These are phyloP conservation scores for Diarsia mendica DNA, from an alignment of 2,888 invertebrate genomes.

Conservation along the genomic window DNA sequence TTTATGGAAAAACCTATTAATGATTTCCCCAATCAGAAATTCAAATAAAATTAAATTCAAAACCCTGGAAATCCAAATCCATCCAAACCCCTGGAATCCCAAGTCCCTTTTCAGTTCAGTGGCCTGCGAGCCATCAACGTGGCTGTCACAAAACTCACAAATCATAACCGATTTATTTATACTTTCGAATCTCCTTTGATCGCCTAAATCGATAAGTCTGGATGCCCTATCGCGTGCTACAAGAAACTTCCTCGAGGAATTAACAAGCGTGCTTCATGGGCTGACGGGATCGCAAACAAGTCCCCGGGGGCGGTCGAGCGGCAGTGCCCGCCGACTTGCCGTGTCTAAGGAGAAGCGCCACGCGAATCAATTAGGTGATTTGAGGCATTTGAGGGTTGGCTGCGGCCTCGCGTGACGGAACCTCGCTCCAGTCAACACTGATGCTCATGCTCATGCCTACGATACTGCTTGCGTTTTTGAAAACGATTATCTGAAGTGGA, in stretches of 20 bases:
- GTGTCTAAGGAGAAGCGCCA: slow-evolving; percentile 73
- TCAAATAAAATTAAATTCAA: too few species aligned
- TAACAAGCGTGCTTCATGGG: slow-evolving; percentile 75
- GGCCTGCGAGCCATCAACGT: not conserved
- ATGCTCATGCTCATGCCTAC: slow-evolving; percentile 51
- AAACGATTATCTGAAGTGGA: slow-evolving; percentile 28
- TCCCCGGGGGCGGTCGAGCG: slow-evolving; percentile 69
- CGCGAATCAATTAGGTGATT: slow-evolving; percentile 83
- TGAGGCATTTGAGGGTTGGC: slow-evolving; percentile 71
- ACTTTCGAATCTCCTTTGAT: not conserved
- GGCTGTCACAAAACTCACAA: not conserved
- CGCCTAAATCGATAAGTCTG: slow-evolving; percentile 30
- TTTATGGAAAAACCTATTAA: not conserved
- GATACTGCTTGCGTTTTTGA: slow-evolving; percentile 45
- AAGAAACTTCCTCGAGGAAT: slow-evolving; percentile 71
- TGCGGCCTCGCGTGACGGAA: slow-evolving; percentile 75
- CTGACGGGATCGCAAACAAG: slow-evolving; percentile 72
- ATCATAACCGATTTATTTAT: too few species aligned
- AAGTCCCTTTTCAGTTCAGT: not conserved
- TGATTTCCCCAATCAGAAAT: not conserved
- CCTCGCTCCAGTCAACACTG: slow-evolving; percentile 67
- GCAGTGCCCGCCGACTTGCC: slow-evolving; percentile 49
- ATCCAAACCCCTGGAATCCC: not conserved
- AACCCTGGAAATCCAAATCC: not conserved
- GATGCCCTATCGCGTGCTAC: slow-evolving; percentile 70